These are phyloP conservation scores for Noctua pronuba DNA, from an alignment of 2,888 invertebrate species.

Conservation along the genomic window DNA sequence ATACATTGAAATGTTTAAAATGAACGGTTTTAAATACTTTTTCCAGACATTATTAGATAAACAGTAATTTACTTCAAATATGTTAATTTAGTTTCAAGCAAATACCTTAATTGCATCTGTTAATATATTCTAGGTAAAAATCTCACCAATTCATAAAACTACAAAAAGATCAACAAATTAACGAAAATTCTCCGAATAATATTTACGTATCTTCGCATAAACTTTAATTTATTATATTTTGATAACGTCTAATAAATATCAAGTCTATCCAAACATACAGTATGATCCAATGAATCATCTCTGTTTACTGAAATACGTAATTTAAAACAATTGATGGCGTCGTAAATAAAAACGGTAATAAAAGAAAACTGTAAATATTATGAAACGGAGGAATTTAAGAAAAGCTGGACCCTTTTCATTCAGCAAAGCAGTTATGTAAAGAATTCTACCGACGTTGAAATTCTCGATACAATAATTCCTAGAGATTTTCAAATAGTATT, in stretches of 20 bases:
- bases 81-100: not conserved
- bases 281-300: conserved; percentile 49
- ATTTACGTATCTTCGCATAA: conserved; percentile 22
- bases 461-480: conserved; percentile 15
- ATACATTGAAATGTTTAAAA: not conserved
- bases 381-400: conserved; percentile 30
- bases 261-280: conserved; percentile 25
- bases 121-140: not conserved
- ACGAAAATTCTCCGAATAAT: conserved; percentile 32
- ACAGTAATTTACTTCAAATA: not conserved
- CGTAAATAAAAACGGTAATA: conserved; percentile 43
- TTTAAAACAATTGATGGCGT: conserved; percentile 53
- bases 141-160: conserved; percentile 1
- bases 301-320: conserved; percentile 41
- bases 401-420: conserved; percentile 5
- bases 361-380: conserved; percentile 42
- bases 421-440: not conserved
- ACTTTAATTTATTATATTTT: conserved; percentile 26
- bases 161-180: conserved; percentile 4
- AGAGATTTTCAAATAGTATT: conserved; percentile 21
- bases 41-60: not conserved
- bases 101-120: not conserved
- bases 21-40: not conserved
- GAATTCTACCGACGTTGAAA: not conserved
- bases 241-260: conserved; percentile 20